Conservation (phyloP, 2,113 vertebrate species). For the Chionodraco myersi region DNA sequence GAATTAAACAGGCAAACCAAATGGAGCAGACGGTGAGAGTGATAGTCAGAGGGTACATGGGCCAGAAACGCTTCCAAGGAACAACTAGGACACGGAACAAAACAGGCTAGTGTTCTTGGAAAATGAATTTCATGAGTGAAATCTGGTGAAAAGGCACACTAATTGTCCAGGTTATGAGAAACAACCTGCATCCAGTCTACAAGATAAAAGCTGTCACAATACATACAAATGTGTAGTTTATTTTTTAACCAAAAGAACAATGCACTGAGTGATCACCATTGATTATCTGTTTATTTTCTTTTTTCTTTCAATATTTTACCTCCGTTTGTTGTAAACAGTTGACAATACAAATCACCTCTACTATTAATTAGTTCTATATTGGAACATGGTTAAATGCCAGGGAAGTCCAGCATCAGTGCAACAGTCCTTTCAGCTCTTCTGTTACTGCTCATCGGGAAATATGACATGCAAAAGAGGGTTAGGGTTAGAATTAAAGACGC, state of each 20-base stretch:
- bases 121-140: not conserved
- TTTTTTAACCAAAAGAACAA: no score
- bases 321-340: not conserved
- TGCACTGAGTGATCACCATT: not conserved
- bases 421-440: not conserved
- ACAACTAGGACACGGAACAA: no score
- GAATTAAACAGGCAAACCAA: not conserved
- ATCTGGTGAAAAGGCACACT: not conserved
- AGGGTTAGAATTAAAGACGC: conserved; percentile 12
- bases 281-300: no score
- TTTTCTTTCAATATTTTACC: not conserved
- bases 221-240: not conserved
- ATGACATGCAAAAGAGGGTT: not conserved
- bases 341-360: not conserved
- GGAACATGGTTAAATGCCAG: not conserved
- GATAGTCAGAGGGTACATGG: no score
- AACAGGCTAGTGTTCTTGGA: not conserved
- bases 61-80: no score
- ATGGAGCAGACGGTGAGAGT: no score
- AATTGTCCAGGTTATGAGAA: not conserved
- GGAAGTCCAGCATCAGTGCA: not conserved
- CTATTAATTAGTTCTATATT: not conserved
- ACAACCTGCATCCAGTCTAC: not conserved
- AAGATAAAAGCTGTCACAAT: not conserved
- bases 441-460: not conserved